A percentile compares a stretch with the other conserved stretches of the same genome.
phyloP scores from a whole-genome alignment of 2,888 invertebrate species.

The Drosophila koepferae region DNA sequence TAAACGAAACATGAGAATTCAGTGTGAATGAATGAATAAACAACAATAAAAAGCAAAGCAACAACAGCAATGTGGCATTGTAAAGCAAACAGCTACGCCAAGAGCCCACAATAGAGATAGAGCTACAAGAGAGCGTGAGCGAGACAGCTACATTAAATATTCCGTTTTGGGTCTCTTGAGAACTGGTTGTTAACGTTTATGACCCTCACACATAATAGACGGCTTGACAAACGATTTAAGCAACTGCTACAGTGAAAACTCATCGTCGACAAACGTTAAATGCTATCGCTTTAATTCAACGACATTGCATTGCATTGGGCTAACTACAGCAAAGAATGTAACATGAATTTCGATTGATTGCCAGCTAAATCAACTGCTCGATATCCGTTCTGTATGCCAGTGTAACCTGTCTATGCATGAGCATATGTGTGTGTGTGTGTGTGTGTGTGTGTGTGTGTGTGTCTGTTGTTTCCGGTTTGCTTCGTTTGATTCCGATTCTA shows the following conservation, averaged over 20 bases:
- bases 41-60: conserved; percentile 24
- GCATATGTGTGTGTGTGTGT: not conserved
- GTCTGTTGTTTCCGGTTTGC: conserved; percentile 67
- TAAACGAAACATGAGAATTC: conserved; percentile 41
- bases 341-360: conserved; percentile 55
- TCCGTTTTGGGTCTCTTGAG: conserved; percentile 24
- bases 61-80: conserved; percentile 5
- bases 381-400: conserved; percentile 58
- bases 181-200: conserved; percentile 54
- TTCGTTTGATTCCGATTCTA: conserved; percentile 75
- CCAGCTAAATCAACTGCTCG: conserved; percentile 55
- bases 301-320: conserved; percentile 11
- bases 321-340: conserved; percentile 34
- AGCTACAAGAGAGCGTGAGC: conserved; percentile 6
- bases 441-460: conserved; percentile 15
- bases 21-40: conserved; percentile 37
- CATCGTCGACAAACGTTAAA: conserved; percentile 12
- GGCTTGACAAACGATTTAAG: conserved; percentile 11
- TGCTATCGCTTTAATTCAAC: conserved; percentile 36
- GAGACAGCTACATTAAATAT: conserved; percentile 16
- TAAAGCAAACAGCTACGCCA: conserved; percentile 16
- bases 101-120: conserved; percentile 1
- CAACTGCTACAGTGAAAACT: conserved; percentile 33
- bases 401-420: conserved; percentile 2
- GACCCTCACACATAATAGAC: not conserved